Evolutionary conservation across 2,888 invertebrate genomes (phyloP), one percentile per base, ranked within the genome.

Genomic region (Timema cristinae): DNA sequence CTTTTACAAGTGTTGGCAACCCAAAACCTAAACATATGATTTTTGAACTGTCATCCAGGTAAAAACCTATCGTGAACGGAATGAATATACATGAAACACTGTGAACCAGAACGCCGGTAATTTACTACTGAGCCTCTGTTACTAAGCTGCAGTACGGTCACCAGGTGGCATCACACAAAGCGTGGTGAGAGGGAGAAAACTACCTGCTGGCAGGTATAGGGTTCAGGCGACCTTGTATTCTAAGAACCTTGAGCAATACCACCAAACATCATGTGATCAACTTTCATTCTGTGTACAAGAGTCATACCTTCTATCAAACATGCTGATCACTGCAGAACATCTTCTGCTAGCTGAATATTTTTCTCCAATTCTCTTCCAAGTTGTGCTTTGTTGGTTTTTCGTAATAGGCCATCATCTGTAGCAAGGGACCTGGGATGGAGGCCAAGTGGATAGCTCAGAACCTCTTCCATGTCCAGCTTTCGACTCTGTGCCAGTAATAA

Each of bases 341-440:
- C 56, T 56, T 56, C 56, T 11, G 56, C 56, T 56, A 7, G n/a
- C 7, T 56, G 56, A 16, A 56, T 11, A 56, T 56, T 56, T 7
- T 56, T 56, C 16, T 56, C 1, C 56, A 56, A 56, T 13, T 56
- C 13, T 16, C 5, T 56, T 15, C 56, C 56, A 56, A 56, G 56
- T 56, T 56, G 56, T n/a, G 56, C 56, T 56, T 56, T 56, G n/a
- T 56, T 56, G n/a, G 56, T 56, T 56, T 56, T 56, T 56, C 56
- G n/a, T 56, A 56, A 56, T 7, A 56, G 6, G 56, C 13, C 56
- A 56, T 56, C 13, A n/a, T 16, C 56, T 56, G 56, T 56, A 7
- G 13, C 9, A 2, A 56, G 7, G n/a, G 8, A n/a, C 56, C 10
- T 2, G 16, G 56, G 56, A 56, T 6, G 56, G n/a, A 7, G 56